Evolutionary conservation across 2,113 vertebrate species (phyloP).

Genomic region (Dipodomys merriami): DNA sequence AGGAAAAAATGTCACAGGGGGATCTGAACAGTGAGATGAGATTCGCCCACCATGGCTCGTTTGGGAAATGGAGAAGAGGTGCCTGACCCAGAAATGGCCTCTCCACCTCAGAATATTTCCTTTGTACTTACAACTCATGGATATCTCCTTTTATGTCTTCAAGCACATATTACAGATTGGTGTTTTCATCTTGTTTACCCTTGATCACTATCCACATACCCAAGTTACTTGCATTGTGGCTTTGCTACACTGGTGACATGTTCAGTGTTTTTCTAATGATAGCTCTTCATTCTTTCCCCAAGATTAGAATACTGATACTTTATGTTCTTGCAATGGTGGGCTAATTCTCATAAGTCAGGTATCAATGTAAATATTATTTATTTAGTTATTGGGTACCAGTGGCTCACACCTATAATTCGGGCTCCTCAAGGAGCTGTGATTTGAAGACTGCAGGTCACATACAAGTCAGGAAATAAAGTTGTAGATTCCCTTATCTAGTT

Average conservation of each 20-base stretch:
- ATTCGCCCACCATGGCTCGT: background rate
- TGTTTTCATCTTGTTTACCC: background rate
- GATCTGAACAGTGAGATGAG: background rate
- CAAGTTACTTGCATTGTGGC: rapidly evolving
- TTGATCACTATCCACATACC: background rate
- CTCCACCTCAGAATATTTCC: too few species aligned
- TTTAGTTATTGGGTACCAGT: background rate
- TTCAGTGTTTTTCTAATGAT: background rate
- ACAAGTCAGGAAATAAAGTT: too few species aligned
- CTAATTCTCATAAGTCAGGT: background rate
- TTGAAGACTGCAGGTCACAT: too few species aligned
- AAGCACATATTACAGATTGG: background rate
- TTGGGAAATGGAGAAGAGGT: background rate
- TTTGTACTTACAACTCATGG: background rate
- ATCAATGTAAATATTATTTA: background rate
- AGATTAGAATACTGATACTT: background rate
- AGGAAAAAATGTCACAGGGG: too few species aligned
- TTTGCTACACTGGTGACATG: background rate
- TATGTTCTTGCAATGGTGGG: background rate
- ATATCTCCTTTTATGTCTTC: background rate
- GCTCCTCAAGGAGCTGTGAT: too few species aligned
- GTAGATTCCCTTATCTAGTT: too few species aligned
- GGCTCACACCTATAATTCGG: too few species aligned
- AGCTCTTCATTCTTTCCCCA: background rate
- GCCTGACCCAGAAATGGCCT: background rate